phyloP scores from a whole-genome alignment of 2,113 vertebrate species.

The Eolophus roseicapilla region DNA sequence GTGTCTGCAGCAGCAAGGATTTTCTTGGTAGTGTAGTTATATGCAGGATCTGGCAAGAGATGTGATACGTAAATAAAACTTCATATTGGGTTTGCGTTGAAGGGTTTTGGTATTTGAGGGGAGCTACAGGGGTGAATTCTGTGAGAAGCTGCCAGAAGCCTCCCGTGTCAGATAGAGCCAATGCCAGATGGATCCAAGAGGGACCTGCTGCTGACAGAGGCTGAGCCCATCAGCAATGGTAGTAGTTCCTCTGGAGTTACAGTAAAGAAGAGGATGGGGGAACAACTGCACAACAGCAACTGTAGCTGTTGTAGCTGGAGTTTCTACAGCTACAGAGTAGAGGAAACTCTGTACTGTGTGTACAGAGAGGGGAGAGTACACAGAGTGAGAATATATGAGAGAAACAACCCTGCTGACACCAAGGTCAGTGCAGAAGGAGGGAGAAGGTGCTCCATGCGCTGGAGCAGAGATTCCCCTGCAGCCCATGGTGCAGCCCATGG shows the following conservation, averaged over 20 bases:
- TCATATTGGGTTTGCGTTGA: neutral
- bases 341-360: neutral
- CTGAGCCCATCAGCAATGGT: rapidly evolving
- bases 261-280: neutral
- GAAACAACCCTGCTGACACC: neutral
- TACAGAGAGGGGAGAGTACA: neutral
- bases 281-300: neutral
- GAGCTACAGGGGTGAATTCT: neutral
- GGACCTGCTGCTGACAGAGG: rapidly evolving
- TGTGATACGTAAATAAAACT: neutral
- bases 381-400: neutral
- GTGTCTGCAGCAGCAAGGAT: neutral
- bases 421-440: neutral
- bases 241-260: neutral
- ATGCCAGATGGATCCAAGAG: neutral
- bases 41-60: neutral
- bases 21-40: neutral
- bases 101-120: neutral
- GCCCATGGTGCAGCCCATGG: rapidly evolving
- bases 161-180: rapidly evolving
- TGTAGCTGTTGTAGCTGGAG: neutral
- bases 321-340: neutral
- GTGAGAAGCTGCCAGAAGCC: neutral
- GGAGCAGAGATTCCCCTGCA: neutral
- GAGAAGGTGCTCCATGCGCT: neutral